phyloP scores from a whole-genome alignment of 37 sponge, comb jelly and placozoan species.

The Amphimedon queenslandica region DNA sequence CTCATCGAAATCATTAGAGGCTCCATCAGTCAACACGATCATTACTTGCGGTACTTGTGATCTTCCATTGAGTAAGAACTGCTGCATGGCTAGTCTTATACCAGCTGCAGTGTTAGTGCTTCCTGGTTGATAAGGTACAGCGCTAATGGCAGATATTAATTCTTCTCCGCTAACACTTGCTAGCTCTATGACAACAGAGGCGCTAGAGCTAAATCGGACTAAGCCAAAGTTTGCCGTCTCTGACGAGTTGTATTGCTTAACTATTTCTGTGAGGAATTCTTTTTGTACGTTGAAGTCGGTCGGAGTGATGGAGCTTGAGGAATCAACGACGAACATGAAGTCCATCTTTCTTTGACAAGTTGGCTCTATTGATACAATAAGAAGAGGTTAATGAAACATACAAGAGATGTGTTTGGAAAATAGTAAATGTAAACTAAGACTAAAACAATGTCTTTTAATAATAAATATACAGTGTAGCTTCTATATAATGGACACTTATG shows the following conservation, averaged over 20 bases:
- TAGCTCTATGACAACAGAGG: neutral
- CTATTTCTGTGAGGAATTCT: neutral
- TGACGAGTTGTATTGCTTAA: neutral
- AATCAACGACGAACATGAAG: too few species aligned
- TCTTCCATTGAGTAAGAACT: neutral
- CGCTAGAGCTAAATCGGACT: neutral
- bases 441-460: too few species aligned
- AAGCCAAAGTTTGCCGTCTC: neutral
- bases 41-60: conserved; percentile 9
- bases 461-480: too few species aligned
- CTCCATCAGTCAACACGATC: conserved; percentile 16
- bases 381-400: too few species aligned
- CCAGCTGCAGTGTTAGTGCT: conserved; percentile 10
- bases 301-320: conserved; percentile 1
- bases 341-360: too few species aligned
- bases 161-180: neutral
- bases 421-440: too few species aligned
- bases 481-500: too few species aligned
- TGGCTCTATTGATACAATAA: too few species aligned
- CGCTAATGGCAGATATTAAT: neutral
- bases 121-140: conserved; percentile 3
- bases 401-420: too few species aligned
- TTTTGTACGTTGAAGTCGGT: neutral
- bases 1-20: neutral
- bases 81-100: conserved; percentile 3